Percentiles rank a stretch among this genome's conserved stretches.
Evolutionary conservation across 2,888 invertebrate species (phyloP).

Genomic region (Trisateles emortualis): DNA sequence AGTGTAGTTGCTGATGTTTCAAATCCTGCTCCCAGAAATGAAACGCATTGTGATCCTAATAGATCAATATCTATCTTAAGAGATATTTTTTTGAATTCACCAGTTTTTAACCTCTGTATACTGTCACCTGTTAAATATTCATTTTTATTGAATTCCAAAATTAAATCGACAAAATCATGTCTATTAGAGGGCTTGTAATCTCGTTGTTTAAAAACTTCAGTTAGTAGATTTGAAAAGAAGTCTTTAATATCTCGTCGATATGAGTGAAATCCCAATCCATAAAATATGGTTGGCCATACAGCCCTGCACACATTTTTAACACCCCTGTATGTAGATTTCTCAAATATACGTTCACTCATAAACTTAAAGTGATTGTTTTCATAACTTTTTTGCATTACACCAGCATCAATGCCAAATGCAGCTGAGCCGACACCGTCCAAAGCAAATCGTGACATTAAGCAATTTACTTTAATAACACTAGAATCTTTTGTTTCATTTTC

Average conservation of each 20-base stretch:
- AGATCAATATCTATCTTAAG: slow-evolving; percentile 65
- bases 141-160: slow-evolving; percentile 24
- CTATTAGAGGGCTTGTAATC: slow-evolving; percentile 16
- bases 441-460: slow-evolving; percentile 7
- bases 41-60: slow-evolving; percentile 77
- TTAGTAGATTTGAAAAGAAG: slow-evolving; percentile 4
- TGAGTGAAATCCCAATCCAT: slow-evolving; percentile 21
- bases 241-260: slow-evolving; percentile 8
- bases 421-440: slow-evolving; percentile 15
- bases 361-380: slow-evolving; percentile 13
- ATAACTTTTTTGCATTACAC: slow-evolving; percentile 14
- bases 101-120: slow-evolving; percentile 20
- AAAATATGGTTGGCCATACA: slow-evolving; percentile 26
- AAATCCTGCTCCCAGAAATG: slow-evolving; percentile 68
- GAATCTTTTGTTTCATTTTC: not conserved
- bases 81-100: slow-evolving; percentile 30
- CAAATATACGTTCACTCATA: slow-evolving; percentile 15
- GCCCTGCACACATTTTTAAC: slow-evolving; percentile 14
- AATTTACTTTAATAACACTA: slow-evolving; percentile 6
- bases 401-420: slow-evolving; percentile 18
- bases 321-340: slow-evolving; percentile 13
- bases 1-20: slow-evolving; percentile 55
- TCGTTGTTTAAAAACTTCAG: slow-evolving; percentile 8
- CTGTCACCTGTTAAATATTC: slow-evolving; percentile 33
- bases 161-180: slow-evolving; percentile 42